Conservation (phyloP, 2,888 invertebrate species). For the Eubasilissa splendida region DNA sequence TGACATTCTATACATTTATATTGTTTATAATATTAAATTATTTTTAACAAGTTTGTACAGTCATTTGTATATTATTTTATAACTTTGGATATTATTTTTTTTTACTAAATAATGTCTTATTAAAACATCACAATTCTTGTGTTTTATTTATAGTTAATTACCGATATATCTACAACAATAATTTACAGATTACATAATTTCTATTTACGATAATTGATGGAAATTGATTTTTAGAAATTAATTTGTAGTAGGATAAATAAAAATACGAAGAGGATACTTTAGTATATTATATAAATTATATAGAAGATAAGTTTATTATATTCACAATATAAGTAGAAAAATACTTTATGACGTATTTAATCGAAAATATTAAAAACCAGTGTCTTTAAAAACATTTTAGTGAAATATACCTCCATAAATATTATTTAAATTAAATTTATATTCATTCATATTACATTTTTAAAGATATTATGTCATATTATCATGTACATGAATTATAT, state of each 20-base stretch:
- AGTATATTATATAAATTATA: too few relatives aligned
- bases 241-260: background rate
- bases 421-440: too few relatives aligned
- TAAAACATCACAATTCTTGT: conserved; percentile 11
- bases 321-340: background rate
- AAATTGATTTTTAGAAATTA: background rate
- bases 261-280: background rate
- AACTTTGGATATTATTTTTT: conserved; percentile 7
- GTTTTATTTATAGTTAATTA: background rate
- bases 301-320: too few relatives aligned
- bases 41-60: conserved; percentile 30
- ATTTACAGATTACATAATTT: conserved; percentile 6
- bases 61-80: conserved; percentile 25
- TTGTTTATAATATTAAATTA: conserved; percentile 1
- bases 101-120: background rate
- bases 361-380: too few relatives aligned
- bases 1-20: conserved; percentile 27
- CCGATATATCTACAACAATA: background rate
- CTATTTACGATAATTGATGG: background rate
- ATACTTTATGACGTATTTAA: background rate
- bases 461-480: too few relatives aligned
- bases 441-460: too few relatives aligned
- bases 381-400: too few relatives aligned
- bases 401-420: too few relatives aligned
- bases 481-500: too few relatives aligned